phyloP scores from a whole-genome alignment of 2,113 vertebrate species.

The Gallinago undulata region DNA sequence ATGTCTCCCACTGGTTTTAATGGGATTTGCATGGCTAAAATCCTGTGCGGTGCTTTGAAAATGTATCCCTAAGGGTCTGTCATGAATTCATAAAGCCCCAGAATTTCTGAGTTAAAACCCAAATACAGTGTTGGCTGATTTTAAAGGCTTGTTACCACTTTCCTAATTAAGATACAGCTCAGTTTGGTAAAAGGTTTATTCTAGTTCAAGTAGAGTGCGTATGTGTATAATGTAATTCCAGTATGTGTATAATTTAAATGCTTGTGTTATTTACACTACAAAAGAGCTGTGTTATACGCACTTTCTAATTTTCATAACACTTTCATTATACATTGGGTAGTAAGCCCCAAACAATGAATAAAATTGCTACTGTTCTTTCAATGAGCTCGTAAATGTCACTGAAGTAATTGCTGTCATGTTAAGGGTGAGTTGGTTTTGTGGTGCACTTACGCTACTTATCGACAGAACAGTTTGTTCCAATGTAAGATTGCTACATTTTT shows the following conservation, averaged over 20 bases:
- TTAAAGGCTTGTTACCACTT: conserved; percentile 60
- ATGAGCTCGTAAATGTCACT: conserved; percentile 25
- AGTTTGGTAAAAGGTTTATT: conserved; percentile 2
- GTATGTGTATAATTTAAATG: conserved; percentile 16
- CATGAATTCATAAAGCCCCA: conserved; percentile 67
- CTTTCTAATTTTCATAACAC: conserved; percentile 55
- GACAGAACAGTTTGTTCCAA: conserved; percentile 46
- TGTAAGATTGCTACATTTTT: background rate
- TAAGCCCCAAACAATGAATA: conserved; percentile 44
- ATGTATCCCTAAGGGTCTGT: conserved; percentile 66
- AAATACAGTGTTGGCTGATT: conserved; percentile 53
- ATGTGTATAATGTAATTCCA: conserved; percentile 1
- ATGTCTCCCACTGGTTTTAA: conserved; percentile 70
- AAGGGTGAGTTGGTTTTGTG: conserved; percentile 58
- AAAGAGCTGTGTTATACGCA: background rate
- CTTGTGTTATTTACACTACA: conserved; percentile 46
- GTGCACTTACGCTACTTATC: background rate
- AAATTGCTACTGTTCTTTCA: conserved; percentile 48
- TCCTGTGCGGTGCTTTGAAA: conserved; percentile 66
- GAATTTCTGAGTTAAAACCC: conserved; percentile 66
- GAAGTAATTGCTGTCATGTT: conserved; percentile 38
- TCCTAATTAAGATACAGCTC: conserved; percentile 56
- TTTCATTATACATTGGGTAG: conserved; percentile 41
- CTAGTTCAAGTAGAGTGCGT: background rate
- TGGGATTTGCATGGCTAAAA: conserved; percentile 74